Conservation (phyloP, 2,113 vertebrate species). For the Lophura nycthemera region DNA sequence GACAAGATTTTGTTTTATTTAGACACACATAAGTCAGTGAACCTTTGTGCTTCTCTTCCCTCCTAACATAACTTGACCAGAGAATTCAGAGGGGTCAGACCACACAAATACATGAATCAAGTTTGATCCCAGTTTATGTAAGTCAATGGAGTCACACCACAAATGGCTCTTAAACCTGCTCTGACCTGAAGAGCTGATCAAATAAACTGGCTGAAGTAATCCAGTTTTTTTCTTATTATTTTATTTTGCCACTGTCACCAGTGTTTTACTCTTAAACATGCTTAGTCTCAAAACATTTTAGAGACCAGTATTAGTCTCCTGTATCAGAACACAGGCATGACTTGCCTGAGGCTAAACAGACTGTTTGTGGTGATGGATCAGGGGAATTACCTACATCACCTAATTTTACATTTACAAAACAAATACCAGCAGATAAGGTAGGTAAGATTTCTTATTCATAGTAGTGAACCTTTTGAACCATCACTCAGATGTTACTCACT, state of each 20-base stretch:
- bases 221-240: background rate
- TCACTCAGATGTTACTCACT: background rate
- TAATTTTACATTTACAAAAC: background rate
- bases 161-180: constrained; percentile 62
- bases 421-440: background rate
- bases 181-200: constrained; percentile 27
- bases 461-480: background rate
- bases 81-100: constrained; percentile 53
- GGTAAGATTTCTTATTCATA: background rate
- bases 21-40: constrained; percentile 9
- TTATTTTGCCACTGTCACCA: background rate
- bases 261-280: constrained; percentile 7
- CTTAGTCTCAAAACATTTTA: constrained; percentile 13
- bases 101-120: constrained; percentile 22
- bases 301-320: background rate
- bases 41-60: background rate
- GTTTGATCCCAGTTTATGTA: constrained; percentile 8
- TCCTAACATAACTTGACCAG: constrained; percentile 27
- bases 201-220: constrained; percentile 9
- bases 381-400: background rate
- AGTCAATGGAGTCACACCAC: constrained; percentile 22
- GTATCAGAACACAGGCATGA: background rate
- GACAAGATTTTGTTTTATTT: constrained; percentile 29
- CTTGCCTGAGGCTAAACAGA: background rate
- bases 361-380: background rate